Base-by-base conservation (phyloP, 2,888 invertebrate genomes). In the Spialia ferax region DNA sequence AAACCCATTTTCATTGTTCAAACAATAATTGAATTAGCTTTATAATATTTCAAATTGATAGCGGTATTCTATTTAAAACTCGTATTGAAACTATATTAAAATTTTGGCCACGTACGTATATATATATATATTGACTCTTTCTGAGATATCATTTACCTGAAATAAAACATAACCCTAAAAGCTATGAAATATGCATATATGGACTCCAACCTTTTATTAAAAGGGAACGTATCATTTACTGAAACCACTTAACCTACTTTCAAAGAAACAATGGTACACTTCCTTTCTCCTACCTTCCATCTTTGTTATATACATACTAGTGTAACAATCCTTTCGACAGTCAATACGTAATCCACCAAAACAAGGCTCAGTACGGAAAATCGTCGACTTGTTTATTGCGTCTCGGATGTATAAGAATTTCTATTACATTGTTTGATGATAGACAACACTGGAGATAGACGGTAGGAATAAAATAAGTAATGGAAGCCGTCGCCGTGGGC, bases 401-500 rank as follows among this genome's bases (percentile, higher is more conserved):
- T 72, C 71, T 65, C 61, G 71, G 72, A 72, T 72, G 70, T 73
- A 77, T 74, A 71, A 42, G 71, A 71, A 71, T 71, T 69, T 70
- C 68, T 71, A 69, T 71, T 71, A 45, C 60, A 45, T 45, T 45
- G 73, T 73, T 75, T 69, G 73, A 70, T 75, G 72, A 73, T 72
- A 75, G 71, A 75, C 69, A 73, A 73, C 60, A 29, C 18, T 60
- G 74, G 45, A 71, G 73, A 75, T 74, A 75, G 73, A 75, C 71
- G 70, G 70, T 68, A 73, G 74, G 79, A 80, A 82, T 75, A 76
- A 80, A 80, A 76, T 80, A 78, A 77, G 79, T 81, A 84, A 83
- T 82, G 73, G 79, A 77, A 79, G 79, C 76, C 79, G 76, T 71
- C 77, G 84, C 83, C 82, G 74, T 74, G 75, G 81, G 85, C 81